Evolutionary conservation across 2,113 vertebrate genomes (phyloP).

Genomic region (Apaloderma vittatum): DNA sequence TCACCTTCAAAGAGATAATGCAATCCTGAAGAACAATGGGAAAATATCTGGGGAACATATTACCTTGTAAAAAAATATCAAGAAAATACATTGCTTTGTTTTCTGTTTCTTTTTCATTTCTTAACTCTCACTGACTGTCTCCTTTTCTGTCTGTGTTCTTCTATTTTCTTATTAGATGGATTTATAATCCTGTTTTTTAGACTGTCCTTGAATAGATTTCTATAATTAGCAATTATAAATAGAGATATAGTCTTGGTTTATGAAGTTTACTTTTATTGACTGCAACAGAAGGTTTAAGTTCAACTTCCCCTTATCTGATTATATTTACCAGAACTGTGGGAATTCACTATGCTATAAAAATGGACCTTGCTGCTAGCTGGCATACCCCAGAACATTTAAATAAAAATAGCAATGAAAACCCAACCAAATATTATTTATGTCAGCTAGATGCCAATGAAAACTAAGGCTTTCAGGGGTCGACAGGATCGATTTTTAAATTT

Average conservation of each 20-base stretch:
- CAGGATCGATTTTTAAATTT: constrained; percentile 78
- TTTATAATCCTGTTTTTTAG: background rate
- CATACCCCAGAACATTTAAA: constrained; percentile 75
- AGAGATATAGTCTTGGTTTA: constrained; percentile 22
- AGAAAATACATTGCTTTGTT: background rate
- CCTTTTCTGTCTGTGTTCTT: background rate
- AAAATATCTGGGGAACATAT: background rate
- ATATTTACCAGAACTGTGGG: constrained; percentile 46
- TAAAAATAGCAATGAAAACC: constrained; percentile 74
- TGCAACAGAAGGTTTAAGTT: constrained; percentile 51
- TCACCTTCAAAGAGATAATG: background rate
- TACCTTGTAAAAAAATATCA: background rate
- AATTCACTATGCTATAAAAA: constrained; percentile 42
- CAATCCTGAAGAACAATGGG: background rate
- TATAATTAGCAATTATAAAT: constrained; percentile 61
- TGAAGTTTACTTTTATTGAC: constrained; percentile 58
- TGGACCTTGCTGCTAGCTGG: constrained; percentile 28
- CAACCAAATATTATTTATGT: constrained; percentile 76
- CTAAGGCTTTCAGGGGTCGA: constrained; percentile 71
- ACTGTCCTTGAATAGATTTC: constrained; percentile 30
- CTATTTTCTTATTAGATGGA: background rate
- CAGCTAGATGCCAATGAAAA: constrained; percentile 75
- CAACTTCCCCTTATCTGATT: constrained; percentile 64
- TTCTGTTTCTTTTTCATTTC: background rate
- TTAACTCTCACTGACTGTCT: background rate